Base-by-base conservation (phyloP, 2,888 invertebrate species). In the Acrobeloides nanus region DNA sequence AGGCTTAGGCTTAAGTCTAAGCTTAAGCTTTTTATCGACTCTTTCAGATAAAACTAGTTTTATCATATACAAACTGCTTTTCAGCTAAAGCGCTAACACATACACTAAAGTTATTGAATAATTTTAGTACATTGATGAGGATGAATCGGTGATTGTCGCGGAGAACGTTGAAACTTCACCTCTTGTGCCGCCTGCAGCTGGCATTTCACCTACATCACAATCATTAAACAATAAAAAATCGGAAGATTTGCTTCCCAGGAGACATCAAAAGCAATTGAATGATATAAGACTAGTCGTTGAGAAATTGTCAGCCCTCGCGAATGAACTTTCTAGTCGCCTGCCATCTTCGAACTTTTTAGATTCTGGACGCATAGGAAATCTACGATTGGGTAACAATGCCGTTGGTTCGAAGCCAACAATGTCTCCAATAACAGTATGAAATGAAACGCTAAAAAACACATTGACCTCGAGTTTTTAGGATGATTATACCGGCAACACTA, bases 261-360 rank as follows among this genome's bases (percentile, higher is more conserved):
- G 31, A 18, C 29, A 35, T 2, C 35, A 45, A 32, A 50, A 49
- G 27, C 61, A 61, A 43, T 32, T 59, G 32, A 43, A 41, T 18
- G 62, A 61, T 43, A 56, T 62, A 35, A 37, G 48, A 12, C 37
- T 43, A 8, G 49, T 60, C 18, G 48, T 61, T 23, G 61, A 61
- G 5, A 62, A 62, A 45, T 43, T 61, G 42, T 53, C 53, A 27
- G 46, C 51, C 26, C 48, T 61, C 42, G 55, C 59, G 38, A 52
- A 29, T 33, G 61, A 61, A 40, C 46, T 61, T n/a, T 48, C 55
- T 7, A 26, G n/a, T n/a, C n/a, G n/a, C n/a, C n/a, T n/a, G n/a
- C n/a, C n/a, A n/a, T n/a, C n/a, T n/a, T n/a, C n/a, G n/a, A n/a
- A n/a, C n/a, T n/a, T n/a, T n/a, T n/a, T n/a, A n/a, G n/a, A n/a